Percentiles rank a stretch among this genome's conserved stretches.
Evolutionary conservation across 2,888 invertebrate species (phyloP).

Genomic region (Aphrophora alni): DNA sequence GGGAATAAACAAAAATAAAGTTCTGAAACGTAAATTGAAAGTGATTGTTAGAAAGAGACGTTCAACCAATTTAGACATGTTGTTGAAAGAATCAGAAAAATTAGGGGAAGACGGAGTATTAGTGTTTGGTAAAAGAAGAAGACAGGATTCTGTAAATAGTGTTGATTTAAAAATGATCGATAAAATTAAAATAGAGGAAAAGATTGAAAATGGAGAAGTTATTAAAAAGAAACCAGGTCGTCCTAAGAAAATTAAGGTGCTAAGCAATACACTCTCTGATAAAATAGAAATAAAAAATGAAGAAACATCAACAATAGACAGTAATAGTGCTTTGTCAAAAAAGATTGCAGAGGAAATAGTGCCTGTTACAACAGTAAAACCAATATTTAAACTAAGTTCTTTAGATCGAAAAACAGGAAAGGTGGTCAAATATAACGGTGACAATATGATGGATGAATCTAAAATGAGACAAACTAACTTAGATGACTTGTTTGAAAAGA

Average conservation of each 20-base stretch:
- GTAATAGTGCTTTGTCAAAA: not conserved
- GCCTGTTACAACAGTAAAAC: not conserved
- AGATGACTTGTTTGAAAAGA: not conserved
- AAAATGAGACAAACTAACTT: not conserved
- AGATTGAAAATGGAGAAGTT: constrained; percentile 13
- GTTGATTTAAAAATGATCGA: not conserved
- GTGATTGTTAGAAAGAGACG: constrained; percentile 6
- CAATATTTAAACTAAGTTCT: not conserved
- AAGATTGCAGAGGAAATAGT: not conserved
- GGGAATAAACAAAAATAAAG: not conserved
- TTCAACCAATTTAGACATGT: constrained; percentile 23
- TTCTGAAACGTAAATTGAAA: not conserved
- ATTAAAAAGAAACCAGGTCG: constrained; percentile 13
- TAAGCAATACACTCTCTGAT: too few relatives aligned
- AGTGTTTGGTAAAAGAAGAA: constrained; percentile 18
- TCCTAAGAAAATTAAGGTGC: not conserved
- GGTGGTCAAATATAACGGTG: not conserved
- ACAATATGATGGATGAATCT: not conserved
- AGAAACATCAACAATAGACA: not conserved
- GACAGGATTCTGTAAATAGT: not conserved
- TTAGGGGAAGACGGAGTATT: constrained; percentile 27
- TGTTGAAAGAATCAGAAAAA: constrained; percentile 31
- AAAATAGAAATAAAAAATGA: not conserved
- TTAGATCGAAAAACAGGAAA: not conserved
- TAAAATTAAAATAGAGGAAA: constrained; percentile 7